These are phyloP conservation scores for Drosophila kanekoi DNA, from an alignment of 2,888 invertebrate genomes.

Conservation along the genomic window DNA sequence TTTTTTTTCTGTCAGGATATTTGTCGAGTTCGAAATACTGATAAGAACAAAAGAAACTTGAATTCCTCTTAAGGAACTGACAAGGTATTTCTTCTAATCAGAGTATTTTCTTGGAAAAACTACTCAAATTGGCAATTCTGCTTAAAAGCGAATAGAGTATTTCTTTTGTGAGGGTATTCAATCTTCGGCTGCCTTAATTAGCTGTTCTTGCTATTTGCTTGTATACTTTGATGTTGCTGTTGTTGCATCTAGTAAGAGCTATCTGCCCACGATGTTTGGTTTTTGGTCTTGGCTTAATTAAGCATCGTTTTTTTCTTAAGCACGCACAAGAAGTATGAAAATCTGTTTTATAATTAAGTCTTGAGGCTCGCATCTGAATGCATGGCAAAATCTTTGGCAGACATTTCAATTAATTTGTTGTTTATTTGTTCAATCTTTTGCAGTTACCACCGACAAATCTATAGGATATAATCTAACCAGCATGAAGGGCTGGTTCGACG, in stretches of 20 bases:
- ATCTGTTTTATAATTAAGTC: conserved; percentile 53
- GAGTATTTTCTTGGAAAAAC: too few relatives aligned
- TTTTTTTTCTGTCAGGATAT: conserved; percentile 4
- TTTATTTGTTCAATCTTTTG: conserved; percentile 23
- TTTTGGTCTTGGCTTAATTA: conserved; percentile 51
- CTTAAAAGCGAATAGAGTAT: too few relatives aligned
- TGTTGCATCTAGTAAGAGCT: conserved; percentile 18
- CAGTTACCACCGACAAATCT: conserved; percentile 74
- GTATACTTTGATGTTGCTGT: neutral
- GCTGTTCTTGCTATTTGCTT: neutral
- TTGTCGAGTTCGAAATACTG: neutral
- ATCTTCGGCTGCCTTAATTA: neutral
- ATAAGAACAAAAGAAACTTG: neutral
- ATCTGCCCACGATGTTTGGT: conserved; percentile 40
- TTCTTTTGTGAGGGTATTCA: conserved; percentile 7
- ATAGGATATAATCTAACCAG: conserved; percentile 81
- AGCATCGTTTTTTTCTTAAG: conserved; percentile 36
- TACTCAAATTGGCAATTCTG: too few relatives aligned
- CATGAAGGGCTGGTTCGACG: conserved; percentile 99
- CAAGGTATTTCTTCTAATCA: neutral
- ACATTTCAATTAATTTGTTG: conserved; percentile 32
- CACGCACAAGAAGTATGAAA: conserved; percentile 55
- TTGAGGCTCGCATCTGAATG: conserved; percentile 1
- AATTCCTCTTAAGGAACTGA: neutral
- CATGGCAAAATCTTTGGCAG: conserved; percentile 36